Percentiles rank a stretch among this genome's conserved stretches.
Conservation (phyloP, 2,888 invertebrate species). For the Aspidiotus rigidus region DNA sequence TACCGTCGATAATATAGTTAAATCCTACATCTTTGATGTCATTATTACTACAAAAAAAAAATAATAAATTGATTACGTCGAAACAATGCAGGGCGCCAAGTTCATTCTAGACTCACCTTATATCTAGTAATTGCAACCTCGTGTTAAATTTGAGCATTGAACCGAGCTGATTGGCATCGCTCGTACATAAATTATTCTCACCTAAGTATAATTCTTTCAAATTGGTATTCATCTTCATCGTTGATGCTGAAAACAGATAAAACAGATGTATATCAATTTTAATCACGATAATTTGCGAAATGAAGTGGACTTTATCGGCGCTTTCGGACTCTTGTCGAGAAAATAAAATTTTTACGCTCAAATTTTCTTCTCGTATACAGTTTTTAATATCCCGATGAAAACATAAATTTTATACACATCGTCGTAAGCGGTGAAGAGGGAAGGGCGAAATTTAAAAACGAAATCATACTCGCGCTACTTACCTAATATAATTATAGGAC, state of each 20-base stretch:
- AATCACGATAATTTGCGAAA: no score
- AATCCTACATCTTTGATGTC: constrained; percentile 61
- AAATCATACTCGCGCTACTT: constrained; percentile 39
- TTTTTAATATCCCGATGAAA: no score
- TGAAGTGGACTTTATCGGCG: no score
- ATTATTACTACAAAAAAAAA: constrained; percentile 45
- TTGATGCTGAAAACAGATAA: constrained; percentile 53
- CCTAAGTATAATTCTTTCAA: constrained; percentile 72
- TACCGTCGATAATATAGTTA: constrained; percentile 61
- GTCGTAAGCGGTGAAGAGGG: no score
- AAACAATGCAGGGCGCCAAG: not conserved
- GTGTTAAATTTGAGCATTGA: constrained; percentile 65
- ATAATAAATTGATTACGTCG: not conserved
- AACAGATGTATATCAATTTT: not conserved
- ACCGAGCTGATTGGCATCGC: constrained; percentile 69
- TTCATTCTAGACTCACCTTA: constrained; percentile 52
- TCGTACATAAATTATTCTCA: constrained; percentile 63
- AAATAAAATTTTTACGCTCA: constrained; percentile 15
- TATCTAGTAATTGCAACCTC: constrained; percentile 66
- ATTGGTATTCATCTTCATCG: constrained; percentile 65
- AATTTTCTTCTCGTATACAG: no score
- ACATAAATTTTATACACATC: no score
- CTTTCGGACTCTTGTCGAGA: not conserved
- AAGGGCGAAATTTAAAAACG: no score
- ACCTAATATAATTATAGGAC: constrained; percentile 67